Conservation (phyloP, 2,113 vertebrate species). For the Mobula birostris region DNA sequence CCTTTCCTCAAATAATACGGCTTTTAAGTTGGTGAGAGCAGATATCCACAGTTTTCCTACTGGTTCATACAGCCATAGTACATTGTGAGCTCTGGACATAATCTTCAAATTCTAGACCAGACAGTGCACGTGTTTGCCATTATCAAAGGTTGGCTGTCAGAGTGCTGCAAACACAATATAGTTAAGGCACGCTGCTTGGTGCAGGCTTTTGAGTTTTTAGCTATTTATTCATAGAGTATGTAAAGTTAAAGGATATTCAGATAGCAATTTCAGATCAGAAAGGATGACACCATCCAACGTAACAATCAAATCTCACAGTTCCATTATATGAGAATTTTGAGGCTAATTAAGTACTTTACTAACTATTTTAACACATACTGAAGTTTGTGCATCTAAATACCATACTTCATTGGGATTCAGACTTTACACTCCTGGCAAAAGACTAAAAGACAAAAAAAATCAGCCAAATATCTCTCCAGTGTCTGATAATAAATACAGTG, state of each 20-base stretch:
- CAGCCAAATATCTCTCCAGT: not conserved
- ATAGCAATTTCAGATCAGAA: not conserved
- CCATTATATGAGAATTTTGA: not conserved
- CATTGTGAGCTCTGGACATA: too few relatives aligned
- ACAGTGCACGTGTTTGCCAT: not conserved
- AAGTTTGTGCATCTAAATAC: not conserved
- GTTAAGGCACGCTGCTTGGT: not conserved
- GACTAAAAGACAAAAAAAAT: not conserved
- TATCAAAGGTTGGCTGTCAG: not conserved
- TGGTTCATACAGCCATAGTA: not conserved
- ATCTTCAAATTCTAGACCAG: not conserved
- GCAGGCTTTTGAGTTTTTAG: not conserved
- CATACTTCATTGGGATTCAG: not conserved
- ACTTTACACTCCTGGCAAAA: not conserved
- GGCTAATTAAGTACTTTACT: not conserved
- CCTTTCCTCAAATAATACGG: not conserved
- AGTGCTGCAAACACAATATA: not conserved
- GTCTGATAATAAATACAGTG: not conserved
- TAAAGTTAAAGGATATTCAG: not conserved
- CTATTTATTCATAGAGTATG: not conserved
- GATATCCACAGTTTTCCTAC: not conserved
- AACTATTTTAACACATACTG: not conserved
- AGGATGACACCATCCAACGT: not conserved
- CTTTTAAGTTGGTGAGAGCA: not conserved
- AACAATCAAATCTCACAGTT: not conserved